These are phyloP conservation scores for Ammodytes dubius DNA, from an alignment of 2,113 vertebrate genomes.

Conservation along the genomic window DNA sequence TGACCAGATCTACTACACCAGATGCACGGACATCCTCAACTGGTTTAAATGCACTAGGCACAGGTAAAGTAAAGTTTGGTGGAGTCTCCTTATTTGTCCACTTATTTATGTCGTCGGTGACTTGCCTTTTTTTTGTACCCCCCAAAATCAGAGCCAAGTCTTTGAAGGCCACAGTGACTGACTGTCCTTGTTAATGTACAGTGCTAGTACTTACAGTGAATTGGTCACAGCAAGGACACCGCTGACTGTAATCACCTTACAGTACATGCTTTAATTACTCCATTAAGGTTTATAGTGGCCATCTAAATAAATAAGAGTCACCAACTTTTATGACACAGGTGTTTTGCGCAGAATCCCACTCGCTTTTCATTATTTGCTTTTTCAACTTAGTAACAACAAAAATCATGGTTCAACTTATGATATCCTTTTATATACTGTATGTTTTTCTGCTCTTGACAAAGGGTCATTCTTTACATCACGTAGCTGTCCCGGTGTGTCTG, in stretches of 20 bases:
- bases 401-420: conserved; percentile 2
- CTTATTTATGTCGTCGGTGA: conserved; percentile 18
- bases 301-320: conserved; percentile 50
- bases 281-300: conserved; percentile 70
- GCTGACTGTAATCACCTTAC: conserved; percentile 59
- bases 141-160: conserved; percentile 25
- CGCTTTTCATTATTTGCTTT: conserved; percentile 7
- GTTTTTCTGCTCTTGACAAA: conserved; percentile 57
- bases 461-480: conserved; percentile 46
- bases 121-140: conserved; percentile 9
- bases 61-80: conserved; percentile 84
- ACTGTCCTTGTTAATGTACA: conserved; percentile 26
- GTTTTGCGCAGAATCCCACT: neutral
- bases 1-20: conserved; percentile 98
- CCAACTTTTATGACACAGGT: conserved; percentile 21
- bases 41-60: conserved; percentile 99
- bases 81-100: conserved; percentile 1
- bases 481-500: conserved; percentile 56
- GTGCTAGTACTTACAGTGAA: conserved; percentile 32
- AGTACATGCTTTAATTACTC: conserved; percentile 68
- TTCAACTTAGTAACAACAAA: conserved; percentile 24
- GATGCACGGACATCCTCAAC: conserved; percentile 98
- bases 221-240: conserved; percentile 43
- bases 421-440: conserved; percentile 4
- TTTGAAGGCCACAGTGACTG: conserved; percentile 32